A percentile compares a stretch with the other conserved stretches of the same genome.
Evolutionary conservation across 2,113 vertebrate species (phyloP).

Genomic region (Casuarius casuarius): DNA sequence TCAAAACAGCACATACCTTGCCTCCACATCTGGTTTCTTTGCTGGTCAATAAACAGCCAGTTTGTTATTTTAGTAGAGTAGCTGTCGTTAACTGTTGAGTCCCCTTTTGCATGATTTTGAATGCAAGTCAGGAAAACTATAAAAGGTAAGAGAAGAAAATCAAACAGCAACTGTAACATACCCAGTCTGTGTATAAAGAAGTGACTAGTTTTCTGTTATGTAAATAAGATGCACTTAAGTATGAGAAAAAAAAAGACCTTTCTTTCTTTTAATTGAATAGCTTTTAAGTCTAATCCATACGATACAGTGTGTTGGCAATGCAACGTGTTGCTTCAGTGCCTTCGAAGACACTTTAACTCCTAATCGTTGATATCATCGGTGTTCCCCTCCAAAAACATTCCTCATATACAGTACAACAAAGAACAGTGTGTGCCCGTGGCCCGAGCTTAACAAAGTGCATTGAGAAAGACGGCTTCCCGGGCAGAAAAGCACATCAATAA

Average conservation of each 20-base stretch:
- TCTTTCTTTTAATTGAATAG: neutral
- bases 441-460: conserved; percentile 64
- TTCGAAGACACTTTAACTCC: conserved; percentile 15
- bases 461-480: conserved; percentile 67
- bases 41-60: neutral
- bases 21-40: neutral
- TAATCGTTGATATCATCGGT: neutral
- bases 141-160: neutral
- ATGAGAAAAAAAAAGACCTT: neutral
- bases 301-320: neutral
- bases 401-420: conserved; percentile 67
- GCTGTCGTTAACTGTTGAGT: neutral
- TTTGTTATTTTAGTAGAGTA: neutral
- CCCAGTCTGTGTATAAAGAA: neutral
- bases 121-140: neutral
- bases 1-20: neutral
- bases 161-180: neutral
- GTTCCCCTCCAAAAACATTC: conserved; percentile 39
- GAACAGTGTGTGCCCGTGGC: conserved; percentile 63
- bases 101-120: neutral
- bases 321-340: neutral
- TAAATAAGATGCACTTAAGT: neutral
- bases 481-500: conserved; percentile 83
- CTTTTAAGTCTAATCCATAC: neutral
- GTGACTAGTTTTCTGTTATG: neutral